A percentile compares a stretch with the other conserved stretches of the same genome.
phyloP scores from a whole-genome alignment of 2,113 vertebrate species.

The Phasianus colchicus region DNA sequence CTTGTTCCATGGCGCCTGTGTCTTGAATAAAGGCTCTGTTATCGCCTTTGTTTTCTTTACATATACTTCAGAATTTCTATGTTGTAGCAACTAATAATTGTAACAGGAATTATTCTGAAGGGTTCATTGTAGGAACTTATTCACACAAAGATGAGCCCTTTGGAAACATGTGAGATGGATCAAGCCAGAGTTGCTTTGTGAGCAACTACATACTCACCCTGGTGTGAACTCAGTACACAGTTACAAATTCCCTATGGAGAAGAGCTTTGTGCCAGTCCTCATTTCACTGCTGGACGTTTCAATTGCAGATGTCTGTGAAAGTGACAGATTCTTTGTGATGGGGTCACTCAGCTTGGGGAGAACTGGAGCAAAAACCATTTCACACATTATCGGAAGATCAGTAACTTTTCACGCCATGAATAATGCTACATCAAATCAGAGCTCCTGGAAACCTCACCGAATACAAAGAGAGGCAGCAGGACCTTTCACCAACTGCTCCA shows the following conservation, averaged over 20 bases:
- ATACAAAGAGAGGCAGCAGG: background rate
- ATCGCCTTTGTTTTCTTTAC: too few species aligned
- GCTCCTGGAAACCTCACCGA: background rate
- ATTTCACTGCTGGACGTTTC: background rate
- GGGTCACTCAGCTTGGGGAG: too few species aligned
- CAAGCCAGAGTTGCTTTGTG: accelerated
- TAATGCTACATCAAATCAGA: background rate
- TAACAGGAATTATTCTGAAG: background rate
- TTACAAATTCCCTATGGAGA: background rate
- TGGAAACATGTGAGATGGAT: accelerated
- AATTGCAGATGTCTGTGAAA: background rate
- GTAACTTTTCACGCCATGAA: background rate
- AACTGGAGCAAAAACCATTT: background rate
- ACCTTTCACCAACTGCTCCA: background rate
- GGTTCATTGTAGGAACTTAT: background rate
- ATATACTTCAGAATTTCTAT: background rate
- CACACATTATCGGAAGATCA: accelerated
- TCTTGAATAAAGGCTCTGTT: too few species aligned
- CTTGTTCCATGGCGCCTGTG: too few species aligned
- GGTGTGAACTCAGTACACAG: background rate
- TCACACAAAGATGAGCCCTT: background rate
- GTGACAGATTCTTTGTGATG: background rate
- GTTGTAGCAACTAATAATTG: background rate
- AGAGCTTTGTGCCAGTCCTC: background rate
- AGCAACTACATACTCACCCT: accelerated